A percentile compares a stretch with the other conserved stretches of the same genome.
Conservation (phyloP, 2,113 vertebrate species). For the Garra rufa region DNA sequence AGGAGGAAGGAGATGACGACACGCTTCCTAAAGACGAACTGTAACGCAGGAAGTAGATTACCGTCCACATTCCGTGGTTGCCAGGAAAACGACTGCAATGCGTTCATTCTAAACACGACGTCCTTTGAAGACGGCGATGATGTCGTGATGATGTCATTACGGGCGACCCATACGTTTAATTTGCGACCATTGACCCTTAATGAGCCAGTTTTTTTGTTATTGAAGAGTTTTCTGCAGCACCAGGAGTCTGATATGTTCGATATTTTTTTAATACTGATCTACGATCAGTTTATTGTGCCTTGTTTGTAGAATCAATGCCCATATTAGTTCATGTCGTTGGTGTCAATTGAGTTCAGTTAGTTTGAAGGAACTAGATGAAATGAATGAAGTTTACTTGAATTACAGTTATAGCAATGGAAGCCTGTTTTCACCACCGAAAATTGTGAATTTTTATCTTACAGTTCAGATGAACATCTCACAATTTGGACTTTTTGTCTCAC, state of each 20-base stretch:
- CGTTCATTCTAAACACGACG: constrained; percentile 7
- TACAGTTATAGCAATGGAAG: neutral
- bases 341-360: neutral
- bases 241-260: neutral
- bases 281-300: constrained; percentile 29
- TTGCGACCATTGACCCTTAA: neutral
- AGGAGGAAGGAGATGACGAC: constrained; percentile 61
- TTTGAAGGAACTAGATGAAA: neutral
- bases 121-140: neutral
- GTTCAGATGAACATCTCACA: neutral
- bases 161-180: neutral
- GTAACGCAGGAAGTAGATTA: constrained; percentile 60
- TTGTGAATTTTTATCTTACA: neutral
- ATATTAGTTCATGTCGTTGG: neutral
- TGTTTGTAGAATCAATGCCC: neutral
- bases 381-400: constrained; percentile 7
- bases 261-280: neutral
- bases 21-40: constrained; percentile 75
- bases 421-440: neutral
- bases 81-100: constrained; percentile 37
- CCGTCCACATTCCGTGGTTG: neutral
- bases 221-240: neutral
- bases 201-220: neutral
- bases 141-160: constrained; percentile 5
- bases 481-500: neutral